Evolutionary conservation across 2,113 vertebrate genomes (phyloP).

Genomic region (Peromyscus californicus): DNA sequence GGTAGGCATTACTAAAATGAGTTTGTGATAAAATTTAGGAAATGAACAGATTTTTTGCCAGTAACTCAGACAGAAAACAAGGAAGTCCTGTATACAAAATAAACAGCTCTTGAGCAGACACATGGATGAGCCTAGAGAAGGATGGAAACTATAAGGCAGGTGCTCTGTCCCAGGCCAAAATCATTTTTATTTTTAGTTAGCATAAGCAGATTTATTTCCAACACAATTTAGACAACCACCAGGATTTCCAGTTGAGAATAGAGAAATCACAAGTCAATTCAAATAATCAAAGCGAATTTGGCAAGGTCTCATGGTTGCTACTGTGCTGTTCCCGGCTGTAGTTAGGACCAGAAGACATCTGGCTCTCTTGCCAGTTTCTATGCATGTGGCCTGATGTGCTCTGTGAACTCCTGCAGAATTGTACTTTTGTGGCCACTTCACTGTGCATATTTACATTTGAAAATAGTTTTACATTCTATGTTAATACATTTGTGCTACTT

Average conservation of each 20-base stretch:
- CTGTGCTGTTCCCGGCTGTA: not conserved
- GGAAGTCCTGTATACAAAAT: not conserved
- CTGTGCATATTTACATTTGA: not conserved
- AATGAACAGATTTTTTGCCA: not conserved
- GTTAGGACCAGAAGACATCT: not conserved
- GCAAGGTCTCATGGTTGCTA: not conserved
- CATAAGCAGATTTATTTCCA: not conserved
- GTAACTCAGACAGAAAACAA: not conserved
- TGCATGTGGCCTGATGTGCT: not conserved
- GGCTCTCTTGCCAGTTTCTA: not conserved
- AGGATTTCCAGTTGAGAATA: constrained; percentile 1
- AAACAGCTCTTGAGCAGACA: not conserved
- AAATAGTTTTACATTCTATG: not conserved
- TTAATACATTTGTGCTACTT: not conserved
- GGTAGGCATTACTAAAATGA: not conserved
- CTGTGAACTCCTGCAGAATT: not conserved
- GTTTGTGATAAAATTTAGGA: not conserved
- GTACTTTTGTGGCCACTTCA: not conserved
- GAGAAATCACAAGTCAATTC: constrained; percentile 39
- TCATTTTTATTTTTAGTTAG: constrained; percentile 23
- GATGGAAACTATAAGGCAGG: not conserved
- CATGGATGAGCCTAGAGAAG: not conserved
- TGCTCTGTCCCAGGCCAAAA: not conserved
- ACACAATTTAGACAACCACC: not conserved
- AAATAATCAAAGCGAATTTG: constrained; percentile 35